Evolutionary conservation across 2,113 vertebrate genomes (phyloP).

Genomic region (Lophotis ruficrista): DNA sequence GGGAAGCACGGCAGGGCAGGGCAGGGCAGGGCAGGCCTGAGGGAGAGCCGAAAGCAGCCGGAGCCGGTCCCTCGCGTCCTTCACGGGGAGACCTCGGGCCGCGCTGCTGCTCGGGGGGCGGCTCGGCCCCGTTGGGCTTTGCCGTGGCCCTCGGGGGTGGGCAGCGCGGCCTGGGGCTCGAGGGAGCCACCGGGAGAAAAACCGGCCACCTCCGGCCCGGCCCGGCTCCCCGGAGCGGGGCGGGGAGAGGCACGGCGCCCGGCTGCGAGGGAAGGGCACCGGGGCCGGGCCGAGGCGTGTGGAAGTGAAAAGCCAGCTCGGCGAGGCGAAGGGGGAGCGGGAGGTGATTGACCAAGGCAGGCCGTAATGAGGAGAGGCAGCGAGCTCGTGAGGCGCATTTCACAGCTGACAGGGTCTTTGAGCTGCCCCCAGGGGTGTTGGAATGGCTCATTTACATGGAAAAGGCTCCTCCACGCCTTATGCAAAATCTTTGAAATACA

Average conservation of each 20-base stretch:
- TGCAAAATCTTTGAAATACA: slow-evolving; percentile 26
- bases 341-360: background rate
- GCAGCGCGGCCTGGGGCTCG: background rate
- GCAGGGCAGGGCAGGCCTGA: background rate
- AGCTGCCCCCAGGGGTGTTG: background rate
- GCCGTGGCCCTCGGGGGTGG: background rate
- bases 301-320: background rate
- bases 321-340: background rate
- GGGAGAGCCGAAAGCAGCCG: background rate
- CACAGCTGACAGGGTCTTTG: slow-evolving; percentile 1
- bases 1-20: too few relatives aligned
- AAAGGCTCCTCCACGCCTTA: background rate
- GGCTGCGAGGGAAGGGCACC: fast-evolving
- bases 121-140: background rate
- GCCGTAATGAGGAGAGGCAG: background rate
- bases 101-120: background rate
- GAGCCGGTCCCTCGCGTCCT: background rate
- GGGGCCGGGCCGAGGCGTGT: background rate
- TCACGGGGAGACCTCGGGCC: background rate
- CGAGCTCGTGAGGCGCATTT: slow-evolving; percentile 19
- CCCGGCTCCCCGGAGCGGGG: background rate
- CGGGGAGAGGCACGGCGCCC: fast-evolving
- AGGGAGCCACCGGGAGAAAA: background rate
- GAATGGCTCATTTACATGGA: slow-evolving; percentile 39
- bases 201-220: background rate